A percentile compares a stretch with the other conserved stretches of the same genome.
phyloP scores from a whole-genome alignment of 64 coral and sea anemone genomes.

The Platygyra sinensis region DNA sequence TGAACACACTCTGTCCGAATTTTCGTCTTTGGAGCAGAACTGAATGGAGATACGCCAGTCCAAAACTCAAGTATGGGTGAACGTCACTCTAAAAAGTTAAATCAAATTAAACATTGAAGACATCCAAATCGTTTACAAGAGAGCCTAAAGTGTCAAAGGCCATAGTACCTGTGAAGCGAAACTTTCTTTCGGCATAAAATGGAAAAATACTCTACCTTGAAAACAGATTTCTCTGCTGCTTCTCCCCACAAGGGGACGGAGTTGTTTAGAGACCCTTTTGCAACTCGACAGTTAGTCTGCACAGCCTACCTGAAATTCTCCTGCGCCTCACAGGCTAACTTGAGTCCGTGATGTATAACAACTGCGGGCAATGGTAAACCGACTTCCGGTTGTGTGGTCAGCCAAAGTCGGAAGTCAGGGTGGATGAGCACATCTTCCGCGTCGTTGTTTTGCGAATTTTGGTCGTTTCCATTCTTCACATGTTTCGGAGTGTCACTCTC shows the following conservation, averaged over 20 bases:
- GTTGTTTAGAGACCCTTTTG: conserved; percentile 31
- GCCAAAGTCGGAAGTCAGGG: conserved; percentile 77
- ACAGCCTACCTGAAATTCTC: conserved; percentile 25
- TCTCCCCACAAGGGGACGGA: conserved; percentile 28
- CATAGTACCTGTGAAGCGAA: too few species aligned
- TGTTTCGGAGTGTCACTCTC: background rate
- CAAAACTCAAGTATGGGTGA: conserved; percentile 49
- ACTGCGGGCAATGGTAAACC: conserved; percentile 73
- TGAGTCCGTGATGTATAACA: conserved; percentile 79
- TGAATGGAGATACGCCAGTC: conserved; percentile 69
- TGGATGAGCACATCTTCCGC: conserved; percentile 40
- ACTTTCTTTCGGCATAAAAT: background rate
- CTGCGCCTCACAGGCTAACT: conserved; percentile 82
- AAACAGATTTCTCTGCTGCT: background rate
- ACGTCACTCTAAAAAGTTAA: conserved; percentile 70
- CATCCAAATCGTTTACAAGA: too few species aligned
- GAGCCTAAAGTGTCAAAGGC: too few species aligned
- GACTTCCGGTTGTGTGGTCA: conserved; percentile 54
- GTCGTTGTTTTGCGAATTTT: background rate
- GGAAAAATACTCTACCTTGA: background rate
- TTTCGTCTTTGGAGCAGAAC: conserved; percentile 60
- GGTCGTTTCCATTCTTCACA: background rate
- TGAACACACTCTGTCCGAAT: conserved; percentile 50
- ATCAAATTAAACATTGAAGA: background rate
- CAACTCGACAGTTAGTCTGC: conserved; percentile 43